Percentiles rank a stretch among this genome's conserved stretches.
Evolutionary conservation across 2,888 invertebrate genomes (phyloP).

Genomic region (Cheilosia vulpina): DNA sequence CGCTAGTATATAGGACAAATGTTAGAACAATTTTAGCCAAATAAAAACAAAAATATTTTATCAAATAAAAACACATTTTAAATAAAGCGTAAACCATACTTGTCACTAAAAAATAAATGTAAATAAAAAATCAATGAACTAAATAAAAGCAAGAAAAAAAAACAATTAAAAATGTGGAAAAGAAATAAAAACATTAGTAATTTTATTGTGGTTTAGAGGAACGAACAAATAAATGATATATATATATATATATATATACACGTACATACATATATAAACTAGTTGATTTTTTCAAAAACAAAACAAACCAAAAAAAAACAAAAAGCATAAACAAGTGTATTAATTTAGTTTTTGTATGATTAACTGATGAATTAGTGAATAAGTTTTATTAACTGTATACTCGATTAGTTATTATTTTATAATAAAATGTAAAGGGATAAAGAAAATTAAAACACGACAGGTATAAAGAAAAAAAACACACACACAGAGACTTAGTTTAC

Average conservation of each 20-base stretch:
- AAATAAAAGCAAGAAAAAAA: constrained; percentile 52
- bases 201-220: constrained; percentile 68
- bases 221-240: constrained; percentile 47
- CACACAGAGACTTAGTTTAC: constrained; percentile 67
- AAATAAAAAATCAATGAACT: constrained; percentile 51
- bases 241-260: constrained; percentile 58
- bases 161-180: constrained; percentile 26
- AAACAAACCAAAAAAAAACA: constrained; percentile 19
- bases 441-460: constrained; percentile 1
- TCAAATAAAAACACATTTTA: constrained; percentile 51
- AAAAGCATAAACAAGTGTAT: constrained; percentile 55
- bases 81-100: constrained; percentile 21
- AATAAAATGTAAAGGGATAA: constrained; percentile 23
- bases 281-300: constrained; percentile 54
- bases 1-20: constrained; percentile 31
- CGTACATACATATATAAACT: constrained; percentile 49
- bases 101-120: constrained; percentile 53
- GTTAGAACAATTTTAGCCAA: constrained; percentile 57
- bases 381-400: constrained; percentile 69
- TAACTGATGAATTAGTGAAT: constrained; percentile 69
- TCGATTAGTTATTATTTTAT: constrained; percentile 68
- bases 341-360: constrained; percentile 75
- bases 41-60: constrained; percentile 65
- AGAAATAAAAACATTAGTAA: constrained; percentile 40
- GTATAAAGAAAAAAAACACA: not conserved